These are phyloP conservation scores for Phalanger gymnotis DNA, from an alignment of 2,797 vertebrate species.

Conservation along the genomic window DNA sequence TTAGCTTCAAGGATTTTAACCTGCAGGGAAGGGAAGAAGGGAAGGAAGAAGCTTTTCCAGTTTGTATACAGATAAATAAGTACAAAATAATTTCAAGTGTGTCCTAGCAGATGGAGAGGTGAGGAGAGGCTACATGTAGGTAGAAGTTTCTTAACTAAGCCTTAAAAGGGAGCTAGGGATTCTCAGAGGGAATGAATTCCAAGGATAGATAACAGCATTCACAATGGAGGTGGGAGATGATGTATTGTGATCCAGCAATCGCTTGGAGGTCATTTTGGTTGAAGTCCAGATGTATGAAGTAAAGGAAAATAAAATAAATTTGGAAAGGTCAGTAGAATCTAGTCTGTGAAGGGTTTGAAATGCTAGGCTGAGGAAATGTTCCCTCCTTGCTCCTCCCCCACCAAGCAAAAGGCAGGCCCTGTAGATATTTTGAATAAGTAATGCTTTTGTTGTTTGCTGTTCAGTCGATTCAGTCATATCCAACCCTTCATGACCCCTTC, in stretches of 20 bases:
- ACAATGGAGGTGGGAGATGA: background rate
- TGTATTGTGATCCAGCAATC: background rate
- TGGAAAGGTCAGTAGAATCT: too few relatives aligned
- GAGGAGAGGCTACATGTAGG: too few relatives aligned
- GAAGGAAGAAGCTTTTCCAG: background rate
- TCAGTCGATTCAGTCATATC: too few relatives aligned
- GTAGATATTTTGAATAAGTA: too few relatives aligned
- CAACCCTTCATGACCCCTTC: too few relatives aligned
- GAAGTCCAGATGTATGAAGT: too few relatives aligned
- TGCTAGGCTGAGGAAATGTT: too few relatives aligned
- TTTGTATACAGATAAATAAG: background rate
- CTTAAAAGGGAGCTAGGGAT: background rate
- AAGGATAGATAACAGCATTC: background rate
- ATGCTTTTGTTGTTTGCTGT: too few relatives aligned
- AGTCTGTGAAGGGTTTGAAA: too few relatives aligned
- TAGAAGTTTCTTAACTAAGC: background rate
- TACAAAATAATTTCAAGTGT: background rate
- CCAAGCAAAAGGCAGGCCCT: too few relatives aligned
- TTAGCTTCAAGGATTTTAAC: background rate
- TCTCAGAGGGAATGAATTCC: background rate
- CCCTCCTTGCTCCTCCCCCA: accelerated
- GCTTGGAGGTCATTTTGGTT: background rate
- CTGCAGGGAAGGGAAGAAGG: background rate
- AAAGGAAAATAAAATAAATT: too few relatives aligned
- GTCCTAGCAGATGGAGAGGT: background rate